These are phyloP conservation scores for Arbacia lixula DNA, from an alignment of 53 echinoderm and acorn worm species.

Conservation along the genomic window DNA sequence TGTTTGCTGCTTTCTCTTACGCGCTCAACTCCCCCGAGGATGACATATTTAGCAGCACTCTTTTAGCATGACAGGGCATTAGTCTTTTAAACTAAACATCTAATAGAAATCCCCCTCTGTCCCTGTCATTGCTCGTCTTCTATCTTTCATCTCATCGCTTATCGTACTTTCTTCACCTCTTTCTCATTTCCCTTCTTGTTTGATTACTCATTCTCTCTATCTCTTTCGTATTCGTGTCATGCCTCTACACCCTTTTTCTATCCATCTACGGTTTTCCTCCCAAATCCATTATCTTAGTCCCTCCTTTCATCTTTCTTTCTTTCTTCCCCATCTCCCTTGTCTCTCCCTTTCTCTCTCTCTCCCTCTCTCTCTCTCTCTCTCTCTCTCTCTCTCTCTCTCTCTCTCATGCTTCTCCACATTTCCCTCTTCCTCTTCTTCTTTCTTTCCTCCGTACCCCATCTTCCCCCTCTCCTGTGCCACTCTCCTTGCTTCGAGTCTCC, in stretches of 20 bases:
- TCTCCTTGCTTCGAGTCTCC: too few relatives aligned
- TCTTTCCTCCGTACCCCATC: too few relatives aligned
- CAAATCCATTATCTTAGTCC: neutral
- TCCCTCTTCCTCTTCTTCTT: neutral
- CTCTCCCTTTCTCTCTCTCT: neutral
- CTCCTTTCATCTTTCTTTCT: neutral
- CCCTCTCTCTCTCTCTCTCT: too few relatives aligned
- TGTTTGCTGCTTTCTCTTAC: too few relatives aligned
- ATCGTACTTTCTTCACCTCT: neutral
- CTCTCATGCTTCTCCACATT: too few relatives aligned
- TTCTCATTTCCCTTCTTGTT: too few relatives aligned
- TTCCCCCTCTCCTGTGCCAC: neutral
- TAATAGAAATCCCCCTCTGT: neutral
- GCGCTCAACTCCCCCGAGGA: too few relatives aligned
- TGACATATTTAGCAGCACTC: too few relatives aligned
- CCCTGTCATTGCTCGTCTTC: neutral
- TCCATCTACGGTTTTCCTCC: neutral
- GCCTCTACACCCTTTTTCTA: neutral
- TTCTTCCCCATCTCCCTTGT: neutral
- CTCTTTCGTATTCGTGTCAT: too few relatives aligned
- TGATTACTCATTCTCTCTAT: neutral
- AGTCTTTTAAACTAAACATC: too few relatives aligned
- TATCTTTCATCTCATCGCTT: neutral
- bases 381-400: conserved; percentile 11
- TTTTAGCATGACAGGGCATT: too few relatives aligned